A percentile compares a stretch with the other conserved stretches of the same genome.
These are phyloP conservation scores for Origma solitaria DNA, from an alignment of 2,113 vertebrate genomes.

Conservation along the genomic window DNA sequence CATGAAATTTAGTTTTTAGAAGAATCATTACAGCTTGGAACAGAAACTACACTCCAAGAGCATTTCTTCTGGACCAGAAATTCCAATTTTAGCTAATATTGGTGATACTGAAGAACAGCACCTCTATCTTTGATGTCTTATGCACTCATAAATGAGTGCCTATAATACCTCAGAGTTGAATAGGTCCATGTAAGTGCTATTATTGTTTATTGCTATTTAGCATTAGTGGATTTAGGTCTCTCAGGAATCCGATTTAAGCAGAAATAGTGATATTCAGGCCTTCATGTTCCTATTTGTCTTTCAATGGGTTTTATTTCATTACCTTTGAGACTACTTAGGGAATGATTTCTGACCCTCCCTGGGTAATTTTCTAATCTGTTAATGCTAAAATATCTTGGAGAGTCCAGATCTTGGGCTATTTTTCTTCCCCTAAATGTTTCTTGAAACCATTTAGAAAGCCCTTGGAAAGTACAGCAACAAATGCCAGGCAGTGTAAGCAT, in stretches of 20 bases:
- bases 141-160: background rate
- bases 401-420: background rate
- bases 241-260: background rate
- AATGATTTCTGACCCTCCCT: constrained; percentile 8
- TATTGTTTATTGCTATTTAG: constrained; percentile 40
- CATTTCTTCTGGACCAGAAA: background rate
- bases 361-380: constrained; percentile 28
- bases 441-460: background rate
- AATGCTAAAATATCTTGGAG: background rate
- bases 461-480: background rate
- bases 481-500: background rate
- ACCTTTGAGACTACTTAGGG: constrained; percentile 1
- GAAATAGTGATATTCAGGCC: background rate
- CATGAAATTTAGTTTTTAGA: background rate
- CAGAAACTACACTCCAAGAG: background rate
- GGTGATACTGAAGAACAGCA: background rate
- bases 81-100: background rate
- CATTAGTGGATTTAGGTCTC: constrained; percentile 1
- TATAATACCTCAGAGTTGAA: background rate
- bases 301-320: constrained; percentile 30
- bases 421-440: background rate
- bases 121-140: background rate
- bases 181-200: background rate
- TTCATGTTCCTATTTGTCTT: constrained; percentile 23
- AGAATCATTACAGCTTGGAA: background rate